phyloP scores from a whole-genome alignment of 1,140 invertebrate genomes.

The Zophobas atratus region DNA sequence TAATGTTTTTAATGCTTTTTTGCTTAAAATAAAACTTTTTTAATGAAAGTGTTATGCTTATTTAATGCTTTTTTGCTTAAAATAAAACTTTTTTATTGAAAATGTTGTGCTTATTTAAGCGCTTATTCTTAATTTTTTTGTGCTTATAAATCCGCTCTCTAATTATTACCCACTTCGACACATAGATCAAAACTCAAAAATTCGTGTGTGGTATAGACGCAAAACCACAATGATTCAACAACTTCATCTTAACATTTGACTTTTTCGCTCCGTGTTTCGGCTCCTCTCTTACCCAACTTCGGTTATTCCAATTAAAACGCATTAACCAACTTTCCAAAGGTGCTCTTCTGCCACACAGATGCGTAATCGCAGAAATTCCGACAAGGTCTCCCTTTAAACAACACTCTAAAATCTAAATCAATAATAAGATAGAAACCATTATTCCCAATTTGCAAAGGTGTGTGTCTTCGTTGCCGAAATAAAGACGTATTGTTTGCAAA shows the following conservation, averaged over 20 bases:
- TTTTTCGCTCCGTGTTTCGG: neutral
- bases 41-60: no score
- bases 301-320: neutral
- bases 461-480: neutral
- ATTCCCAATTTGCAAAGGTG: neutral
- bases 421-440: neutral
- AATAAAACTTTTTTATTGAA: no score
- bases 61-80: no score
- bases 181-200: no score
- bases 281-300: neutral
- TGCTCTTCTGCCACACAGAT: neutral
- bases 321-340: neutral
- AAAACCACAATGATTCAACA: neutral
- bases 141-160: no score
- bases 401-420: neutral
- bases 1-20: no score
- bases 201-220: no score
- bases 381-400: no score
- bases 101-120: no score
- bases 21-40: no score
- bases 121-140: no score
- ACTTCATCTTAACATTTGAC: neutral
- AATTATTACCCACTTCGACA: no score
- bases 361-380: neutral
- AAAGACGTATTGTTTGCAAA: conserved; percentile 1